Conservation (phyloP, 2,113 vertebrate species). For the Gobius niger region DNA sequence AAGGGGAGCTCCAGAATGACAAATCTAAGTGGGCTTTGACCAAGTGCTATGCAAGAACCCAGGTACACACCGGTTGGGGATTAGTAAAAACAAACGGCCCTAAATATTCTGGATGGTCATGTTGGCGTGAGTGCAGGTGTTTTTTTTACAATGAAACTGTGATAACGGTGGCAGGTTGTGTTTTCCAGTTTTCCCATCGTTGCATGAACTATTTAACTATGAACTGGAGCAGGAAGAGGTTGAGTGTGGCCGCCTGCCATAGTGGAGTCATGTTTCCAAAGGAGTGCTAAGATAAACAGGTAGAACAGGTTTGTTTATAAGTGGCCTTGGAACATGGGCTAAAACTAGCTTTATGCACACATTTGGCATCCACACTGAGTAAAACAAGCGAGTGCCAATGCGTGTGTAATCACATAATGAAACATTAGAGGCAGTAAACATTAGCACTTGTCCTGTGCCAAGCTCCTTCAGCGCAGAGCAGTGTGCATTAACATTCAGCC, state of each 20-base stretch:
- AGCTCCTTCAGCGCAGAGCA: constrained; percentile 49
- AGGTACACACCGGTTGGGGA: constrained; percentile 34
- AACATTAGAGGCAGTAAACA: constrained; percentile 28
- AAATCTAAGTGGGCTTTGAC: constrained; percentile 56
- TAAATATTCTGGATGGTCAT: constrained; percentile 21
- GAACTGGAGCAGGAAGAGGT: constrained; percentile 35
- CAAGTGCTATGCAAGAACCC: constrained; percentile 33
- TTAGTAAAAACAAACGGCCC: constrained; percentile 25
- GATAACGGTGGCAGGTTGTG: constrained; percentile 9
- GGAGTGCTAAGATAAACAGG: constrained; percentile 51
- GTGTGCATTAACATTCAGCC: constrained; percentile 63
- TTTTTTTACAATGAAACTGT: constrained; percentile 4
- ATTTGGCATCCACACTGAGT: constrained; percentile 16
- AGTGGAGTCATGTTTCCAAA: constrained; percentile 53
- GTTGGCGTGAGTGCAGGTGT: constrained; percentile 1
- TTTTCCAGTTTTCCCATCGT: constrained; percentile 9
- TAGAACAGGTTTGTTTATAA: constrained; percentile 61
- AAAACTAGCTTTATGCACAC: constrained; percentile 13
- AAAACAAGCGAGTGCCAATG: constrained; percentile 12
- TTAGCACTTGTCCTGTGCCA: constrained; percentile 21
- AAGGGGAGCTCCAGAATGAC: constrained; percentile 45
- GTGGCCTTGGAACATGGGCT: background rate
- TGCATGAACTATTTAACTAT: constrained; percentile 10
- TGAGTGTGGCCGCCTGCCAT: constrained; percentile 18
- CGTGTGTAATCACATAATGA: constrained; percentile 41